Percentiles rank a stretch among this genome's conserved stretches.
Evolutionary conservation across 2,888 invertebrate genomes (phyloP).

Genomic region (Rutpela maculata): DNA sequence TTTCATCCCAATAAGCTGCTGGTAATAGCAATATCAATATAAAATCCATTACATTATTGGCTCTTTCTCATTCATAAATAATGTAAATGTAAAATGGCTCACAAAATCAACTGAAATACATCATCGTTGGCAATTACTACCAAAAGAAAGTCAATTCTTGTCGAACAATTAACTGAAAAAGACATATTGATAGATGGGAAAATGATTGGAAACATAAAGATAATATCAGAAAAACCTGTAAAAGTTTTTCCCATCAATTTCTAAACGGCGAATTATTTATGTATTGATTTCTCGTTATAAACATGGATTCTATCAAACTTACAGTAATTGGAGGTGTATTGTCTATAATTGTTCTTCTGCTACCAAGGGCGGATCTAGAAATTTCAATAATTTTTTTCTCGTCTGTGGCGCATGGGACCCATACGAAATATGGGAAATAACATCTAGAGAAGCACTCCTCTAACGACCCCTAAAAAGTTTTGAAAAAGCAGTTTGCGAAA

Average conservation of each 20-base stretch:
- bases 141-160: neutral
- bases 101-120: neutral
- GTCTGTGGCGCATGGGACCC: no score
- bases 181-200: neutral
- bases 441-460: no score
- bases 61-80: neutral
- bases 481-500: no score
- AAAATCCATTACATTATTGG: neutral
- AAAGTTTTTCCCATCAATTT: neutral
- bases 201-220: neutral
- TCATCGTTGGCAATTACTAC: neutral
- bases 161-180: neutral
- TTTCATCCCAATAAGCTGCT: neutral
- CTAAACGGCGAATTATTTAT: neutral
- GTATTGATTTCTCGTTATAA: neutral
- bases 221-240: neutral
- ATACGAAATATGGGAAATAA: no score
- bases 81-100: neutral
- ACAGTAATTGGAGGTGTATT: neutral
- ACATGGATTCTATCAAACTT: neutral
- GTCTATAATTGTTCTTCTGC: no score
- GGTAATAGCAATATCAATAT: neutral
- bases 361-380: no score
- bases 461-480: no score
- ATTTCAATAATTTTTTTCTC: no score